These are phyloP conservation scores for Bicyclus anynana DNA, from an alignment of 1,140 invertebrate species.

Conservation along the genomic window DNA sequence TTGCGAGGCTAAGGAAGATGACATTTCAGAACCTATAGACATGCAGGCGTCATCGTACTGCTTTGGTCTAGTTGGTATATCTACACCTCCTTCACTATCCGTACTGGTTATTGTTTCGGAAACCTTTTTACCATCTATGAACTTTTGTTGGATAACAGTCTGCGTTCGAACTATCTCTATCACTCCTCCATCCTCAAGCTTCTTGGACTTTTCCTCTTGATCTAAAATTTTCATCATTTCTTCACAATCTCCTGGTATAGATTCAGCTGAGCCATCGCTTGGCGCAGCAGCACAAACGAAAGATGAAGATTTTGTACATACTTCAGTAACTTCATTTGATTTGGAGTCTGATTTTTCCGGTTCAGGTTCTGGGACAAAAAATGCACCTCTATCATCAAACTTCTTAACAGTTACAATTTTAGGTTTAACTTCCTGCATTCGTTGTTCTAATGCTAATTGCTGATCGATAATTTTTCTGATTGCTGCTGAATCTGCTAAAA, in stretches of 20 bases:
- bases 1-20: conserved; percentile 72
- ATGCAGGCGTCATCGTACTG: conserved; percentile 58
- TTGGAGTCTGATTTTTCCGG: conserved; percentile 43
- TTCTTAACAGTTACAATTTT: conserved; percentile 72
- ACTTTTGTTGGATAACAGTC: conserved; percentile 76
- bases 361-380: conserved; percentile 68
- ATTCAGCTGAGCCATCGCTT: conserved; percentile 72
- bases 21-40: conserved; percentile 74
- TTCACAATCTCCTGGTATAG: conserved; percentile 70
- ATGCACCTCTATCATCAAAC: conserved; percentile 70
- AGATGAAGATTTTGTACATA: conserved; percentile 63
- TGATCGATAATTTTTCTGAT: conserved; percentile 73
- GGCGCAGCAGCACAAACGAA: conserved; percentile 77
- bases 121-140: conserved; percentile 76
- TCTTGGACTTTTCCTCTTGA: conserved; percentile 59
- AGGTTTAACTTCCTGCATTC: conserved; percentile 59
- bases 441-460: conserved; percentile 69
- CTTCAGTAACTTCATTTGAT: conserved; percentile 49
- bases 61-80: conserved; percentile 55
- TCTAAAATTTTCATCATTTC: conserved; percentile 74
- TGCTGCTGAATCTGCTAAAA: conserved; percentile 64
- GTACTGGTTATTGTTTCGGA: conserved; percentile 75
- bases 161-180: conserved; percentile 77
- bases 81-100: conserved; percentile 63
- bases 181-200: conserved; percentile 48